phyloP scores from a whole-genome alignment of 1,140 invertebrate species.

The Elymnias hypermnestra region DNA sequence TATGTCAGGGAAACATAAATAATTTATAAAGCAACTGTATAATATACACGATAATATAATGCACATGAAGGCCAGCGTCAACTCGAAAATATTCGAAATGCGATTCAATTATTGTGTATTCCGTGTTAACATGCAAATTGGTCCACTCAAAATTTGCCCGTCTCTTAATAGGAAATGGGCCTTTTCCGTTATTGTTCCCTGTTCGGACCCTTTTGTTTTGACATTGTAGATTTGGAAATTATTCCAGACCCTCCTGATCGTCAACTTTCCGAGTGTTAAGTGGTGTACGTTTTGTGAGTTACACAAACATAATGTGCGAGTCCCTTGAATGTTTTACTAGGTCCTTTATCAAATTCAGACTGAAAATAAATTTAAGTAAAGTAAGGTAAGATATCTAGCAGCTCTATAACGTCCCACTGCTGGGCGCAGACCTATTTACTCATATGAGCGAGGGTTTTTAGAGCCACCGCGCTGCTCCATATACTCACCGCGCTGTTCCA shows the following conservation, averaged over 20 bases:
- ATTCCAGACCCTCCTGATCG: slow-evolving; percentile 42
- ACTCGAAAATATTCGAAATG: slow-evolving; percentile 24
- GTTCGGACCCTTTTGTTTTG: slow-evolving; percentile 42
- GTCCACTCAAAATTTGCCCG: slow-evolving; percentile 46
- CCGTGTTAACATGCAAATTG: slow-evolving; percentile 65
- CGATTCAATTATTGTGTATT: slow-evolving; percentile 54
- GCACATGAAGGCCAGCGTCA: no score
- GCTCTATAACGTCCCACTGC: no score
- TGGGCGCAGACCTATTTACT: no score
- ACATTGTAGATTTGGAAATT: slow-evolving; percentile 51
- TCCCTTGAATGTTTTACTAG: slow-evolving; percentile 16
- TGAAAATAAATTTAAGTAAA: no score
- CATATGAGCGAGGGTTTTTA: no score
- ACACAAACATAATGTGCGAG: slow-evolving; percentile 23
- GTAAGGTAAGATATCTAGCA: no score
- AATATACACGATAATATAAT: no score
- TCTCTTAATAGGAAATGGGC: slow-evolving; percentile 56
- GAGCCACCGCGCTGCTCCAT: no score
- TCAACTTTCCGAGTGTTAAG: slow-evolving; percentile 37
- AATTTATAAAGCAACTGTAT: no score
- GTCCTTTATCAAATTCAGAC: no score
- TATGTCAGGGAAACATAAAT: no score
- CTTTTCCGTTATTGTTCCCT: slow-evolving; percentile 48
- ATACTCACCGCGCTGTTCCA: no score
- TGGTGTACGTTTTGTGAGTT: slow-evolving; percentile 41